Evolutionary conservation across 2,113 vertebrate species (phyloP), one percentile per base, ranked within the genome.

Genomic region (Lota lota): DNA sequence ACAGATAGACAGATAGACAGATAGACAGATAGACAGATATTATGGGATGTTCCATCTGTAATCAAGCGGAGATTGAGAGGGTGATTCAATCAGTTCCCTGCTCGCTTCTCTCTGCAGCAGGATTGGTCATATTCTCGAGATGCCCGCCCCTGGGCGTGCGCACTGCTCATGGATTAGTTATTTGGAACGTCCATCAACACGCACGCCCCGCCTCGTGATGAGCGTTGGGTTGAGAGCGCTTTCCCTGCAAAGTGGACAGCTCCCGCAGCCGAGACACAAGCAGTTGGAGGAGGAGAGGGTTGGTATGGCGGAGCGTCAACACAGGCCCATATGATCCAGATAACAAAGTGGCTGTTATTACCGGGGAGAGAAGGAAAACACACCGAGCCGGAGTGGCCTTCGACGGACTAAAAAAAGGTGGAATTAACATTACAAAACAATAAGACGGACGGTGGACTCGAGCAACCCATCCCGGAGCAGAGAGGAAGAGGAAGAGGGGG

Each of bases 231-330:
- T 17, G 20, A 47, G 51, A 53, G 53, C 16, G 53, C 53, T 18
- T 12, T 14, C 53, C 53, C 40, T 12, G 40, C 40, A 56, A 2
- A 56, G 53, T 87, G 94, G 93, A 93, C 94, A 94, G 93, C 94
- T 94, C 93, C 93, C 70, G 90, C 70, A 89, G 72, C 84, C 82
- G 81, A 54, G 68, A 71, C 94, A 95, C 92, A 95, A 83, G 80
- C 89, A 91, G 87, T 85, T 83, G 90, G 94, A 94, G 93, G 94
- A 91, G 91, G 93, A 93, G 91, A 91, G 92, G 91, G 91, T 89
- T 92, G 93, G 93, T 88, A 94, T 94, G 95, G 94, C 91, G 88
- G 91, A 93, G 91, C 88, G 84, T 67, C 88, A 88, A 92, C 91
- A 88, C 93, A 88, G 93, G 93, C 93, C 92, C 87, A 89, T 83